Evolutionary conservation across 2,797 vertebrate species (phyloP).

Genomic region (Nyctalus aviator): DNA sequence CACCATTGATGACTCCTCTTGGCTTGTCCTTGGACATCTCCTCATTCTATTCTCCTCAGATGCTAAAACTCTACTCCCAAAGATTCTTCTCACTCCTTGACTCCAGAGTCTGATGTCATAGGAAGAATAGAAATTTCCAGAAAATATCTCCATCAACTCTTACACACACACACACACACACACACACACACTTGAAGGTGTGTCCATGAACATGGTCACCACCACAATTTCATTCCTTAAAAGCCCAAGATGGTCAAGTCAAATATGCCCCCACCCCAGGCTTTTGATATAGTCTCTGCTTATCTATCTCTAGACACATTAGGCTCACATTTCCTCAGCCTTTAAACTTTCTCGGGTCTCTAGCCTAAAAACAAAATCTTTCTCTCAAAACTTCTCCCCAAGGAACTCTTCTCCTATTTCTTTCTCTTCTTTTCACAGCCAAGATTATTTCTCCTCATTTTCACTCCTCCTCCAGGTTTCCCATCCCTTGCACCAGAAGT

Average conservation of each 20-base stretch:
- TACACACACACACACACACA: background rate
- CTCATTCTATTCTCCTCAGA: background rate
- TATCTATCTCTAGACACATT: background rate
- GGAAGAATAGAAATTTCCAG: background rate
- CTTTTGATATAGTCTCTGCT: background rate
- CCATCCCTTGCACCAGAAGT: background rate
- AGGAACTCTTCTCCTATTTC: background rate
- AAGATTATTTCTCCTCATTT: background rate
- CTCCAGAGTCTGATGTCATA: background rate
- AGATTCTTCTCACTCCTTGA: background rate
- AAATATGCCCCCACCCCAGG: background rate
- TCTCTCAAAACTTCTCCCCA: background rate
- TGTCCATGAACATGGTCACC: background rate
- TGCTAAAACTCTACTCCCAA: background rate
- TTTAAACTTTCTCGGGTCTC: background rate
- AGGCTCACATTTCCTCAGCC: background rate
- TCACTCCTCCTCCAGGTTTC: background rate
- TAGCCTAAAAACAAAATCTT: background rate
- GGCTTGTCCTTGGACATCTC: background rate
- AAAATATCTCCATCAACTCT: background rate
- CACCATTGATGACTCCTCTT: background rate
- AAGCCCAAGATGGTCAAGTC: background rate
- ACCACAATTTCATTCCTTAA: slow-evolving; percentile 18
- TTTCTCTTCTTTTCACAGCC: background rate
- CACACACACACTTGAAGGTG: background rate